A percentile compares a stretch with the other conserved stretches of the same genome.
Evolutionary conservation across 2,888 invertebrate species (phyloP).

Genomic region (Plusia festucae): DNA sequence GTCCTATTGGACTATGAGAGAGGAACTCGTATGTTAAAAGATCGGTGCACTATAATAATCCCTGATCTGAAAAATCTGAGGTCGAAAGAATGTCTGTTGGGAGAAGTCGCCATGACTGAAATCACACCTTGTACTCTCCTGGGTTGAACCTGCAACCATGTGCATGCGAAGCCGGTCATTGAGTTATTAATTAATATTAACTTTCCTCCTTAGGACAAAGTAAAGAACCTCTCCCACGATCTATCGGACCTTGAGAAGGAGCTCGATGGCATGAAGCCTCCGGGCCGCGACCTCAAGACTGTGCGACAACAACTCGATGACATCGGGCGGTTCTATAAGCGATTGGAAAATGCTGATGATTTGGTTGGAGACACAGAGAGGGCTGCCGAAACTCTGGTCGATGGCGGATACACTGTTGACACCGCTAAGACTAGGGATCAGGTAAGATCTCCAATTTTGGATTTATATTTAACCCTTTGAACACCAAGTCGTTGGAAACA

Average conservation of each 20-base stretch:
- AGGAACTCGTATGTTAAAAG: no score
- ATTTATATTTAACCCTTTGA: no score
- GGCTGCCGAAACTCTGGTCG: conserved; percentile 93
- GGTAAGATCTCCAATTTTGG: conserved; percentile 69
- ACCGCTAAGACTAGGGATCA: conserved; percentile 95
- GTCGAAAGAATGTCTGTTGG: no score
- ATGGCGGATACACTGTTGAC: conserved; percentile 95
- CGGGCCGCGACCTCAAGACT: conserved; percentile 96
- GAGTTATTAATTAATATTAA: no score
- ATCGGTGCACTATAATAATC: no score
- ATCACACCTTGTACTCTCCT: no score
- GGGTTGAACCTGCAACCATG: no score
- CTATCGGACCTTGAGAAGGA: conserved; percentile 95
- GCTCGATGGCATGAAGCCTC: conserved; percentile 95
- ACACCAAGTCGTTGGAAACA: no score
- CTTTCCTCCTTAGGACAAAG: conserved; percentile 90
- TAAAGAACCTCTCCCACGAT: conserved; percentile 94
- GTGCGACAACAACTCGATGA: conserved; percentile 96
- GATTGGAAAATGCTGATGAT: conserved; percentile 91
- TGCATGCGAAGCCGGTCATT: no score
- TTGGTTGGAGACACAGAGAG: conserved; percentile 91
- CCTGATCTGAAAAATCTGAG: no score
- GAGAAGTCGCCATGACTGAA: no score
- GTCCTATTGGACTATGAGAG: no score
- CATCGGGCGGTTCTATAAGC: conserved; percentile 91